A percentile compares a stretch with the other conserved stretches of the same genome.
phyloP scores from a whole-genome alignment of 2,888 invertebrate species.

The Tiliacea aurago region DNA sequence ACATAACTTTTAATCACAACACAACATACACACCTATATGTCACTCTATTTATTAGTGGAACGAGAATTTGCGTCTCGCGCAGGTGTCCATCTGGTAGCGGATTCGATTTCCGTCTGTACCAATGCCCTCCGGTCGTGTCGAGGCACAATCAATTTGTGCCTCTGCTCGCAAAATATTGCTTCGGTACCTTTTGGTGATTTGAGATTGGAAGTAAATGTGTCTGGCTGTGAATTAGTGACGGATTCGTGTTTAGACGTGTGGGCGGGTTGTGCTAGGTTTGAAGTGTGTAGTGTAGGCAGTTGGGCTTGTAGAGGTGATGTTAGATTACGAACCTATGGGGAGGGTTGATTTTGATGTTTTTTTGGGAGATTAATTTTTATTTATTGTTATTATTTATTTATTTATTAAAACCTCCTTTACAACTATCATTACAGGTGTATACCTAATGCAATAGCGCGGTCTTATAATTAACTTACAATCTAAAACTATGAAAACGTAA shows the following conservation, averaged over 20 bases:
- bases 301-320: no score
- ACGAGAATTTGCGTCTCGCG: slow-evolving; percentile 64
- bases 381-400: no score
- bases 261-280: background rate
- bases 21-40: slow-evolving; percentile 15
- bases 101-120: slow-evolving; percentile 79
- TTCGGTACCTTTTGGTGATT: slow-evolving; percentile 58
- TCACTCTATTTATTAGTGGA: slow-evolving; percentile 56
- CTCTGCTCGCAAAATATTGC: slow-evolving; percentile 61
- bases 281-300: background rate
- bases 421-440: no score
- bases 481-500: no score
- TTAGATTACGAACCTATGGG: background rate
- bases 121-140: slow-evolving; percentile 67
- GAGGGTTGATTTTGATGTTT: background rate
- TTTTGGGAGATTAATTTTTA: background rate
- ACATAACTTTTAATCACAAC: slow-evolving; percentile 34
- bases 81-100: slow-evolving; percentile 73
- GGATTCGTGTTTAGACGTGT: slow-evolving; percentile 10
- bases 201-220: slow-evolving; percentile 53
- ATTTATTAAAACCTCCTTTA: no score
- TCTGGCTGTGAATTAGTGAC: slow-evolving; percentile 38
- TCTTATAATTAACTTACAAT: no score
- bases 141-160: slow-evolving; percentile 67
- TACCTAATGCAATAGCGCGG: no score